phyloP scores from a whole-genome alignment of 2,888 invertebrate species.

The Axea sp. region DNA sequence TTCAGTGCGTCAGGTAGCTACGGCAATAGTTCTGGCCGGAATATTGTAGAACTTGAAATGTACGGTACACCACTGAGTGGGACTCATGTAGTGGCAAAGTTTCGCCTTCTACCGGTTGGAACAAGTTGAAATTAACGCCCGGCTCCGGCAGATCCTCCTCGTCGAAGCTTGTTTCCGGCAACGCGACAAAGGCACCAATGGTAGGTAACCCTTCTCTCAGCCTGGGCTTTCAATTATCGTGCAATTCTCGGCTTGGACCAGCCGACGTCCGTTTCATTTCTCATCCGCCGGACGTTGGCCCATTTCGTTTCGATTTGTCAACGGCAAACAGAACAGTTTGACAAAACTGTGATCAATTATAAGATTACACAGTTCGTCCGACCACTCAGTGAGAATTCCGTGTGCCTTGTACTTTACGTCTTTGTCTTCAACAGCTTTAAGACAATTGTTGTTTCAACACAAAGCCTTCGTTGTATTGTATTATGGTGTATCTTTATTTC shows the following conservation, averaged over 20 bases:
- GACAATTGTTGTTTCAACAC: constrained; percentile 51
- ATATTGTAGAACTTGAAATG: constrained; percentile 32
- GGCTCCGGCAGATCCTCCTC: constrained; percentile 41
- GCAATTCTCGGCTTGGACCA: constrained; percentile 70
- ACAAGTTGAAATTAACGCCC: constrained; percentile 57
- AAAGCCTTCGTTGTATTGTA: constrained; percentile 43
- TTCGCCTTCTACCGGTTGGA: constrained; percentile 37
- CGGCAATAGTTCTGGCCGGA: constrained; percentile 4
- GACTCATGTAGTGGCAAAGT: constrained; percentile 50
- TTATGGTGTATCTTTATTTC: constrained; percentile 28
- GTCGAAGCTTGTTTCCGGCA: constrained; percentile 63
- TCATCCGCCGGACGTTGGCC: constrained; percentile 63
- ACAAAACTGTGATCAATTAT: constrained; percentile 63
- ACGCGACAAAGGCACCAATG: constrained; percentile 67
- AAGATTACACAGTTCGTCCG: constrained; percentile 56
- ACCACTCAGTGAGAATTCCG: constrained; percentile 35
- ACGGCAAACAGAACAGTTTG: constrained; percentile 61
- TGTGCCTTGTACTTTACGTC: constrained; percentile 38
- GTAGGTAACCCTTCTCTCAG: constrained; percentile 66
- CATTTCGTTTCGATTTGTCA: constrained; percentile 64
- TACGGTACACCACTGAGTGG: constrained; percentile 13
- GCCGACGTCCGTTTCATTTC: constrained; percentile 68
- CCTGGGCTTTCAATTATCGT: constrained; percentile 73
- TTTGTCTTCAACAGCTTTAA: constrained; percentile 46
- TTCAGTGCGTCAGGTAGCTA: constrained; percentile 18